Conservation (phyloP, 1,140 invertebrate species). For the Zaprionus nigranus region DNA sequence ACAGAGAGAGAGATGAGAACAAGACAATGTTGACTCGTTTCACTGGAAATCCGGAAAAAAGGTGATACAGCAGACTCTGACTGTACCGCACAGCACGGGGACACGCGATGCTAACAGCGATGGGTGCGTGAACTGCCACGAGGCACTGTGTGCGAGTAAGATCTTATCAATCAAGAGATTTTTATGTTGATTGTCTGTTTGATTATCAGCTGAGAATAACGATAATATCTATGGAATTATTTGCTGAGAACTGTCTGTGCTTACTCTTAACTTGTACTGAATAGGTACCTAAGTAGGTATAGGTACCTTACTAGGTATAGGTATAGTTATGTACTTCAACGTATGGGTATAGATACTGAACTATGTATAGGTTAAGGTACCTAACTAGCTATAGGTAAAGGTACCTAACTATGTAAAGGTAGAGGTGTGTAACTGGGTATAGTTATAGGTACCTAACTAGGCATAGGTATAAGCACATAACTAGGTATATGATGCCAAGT, state of each 20-base stretch:
- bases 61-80: conserved; percentile 19
- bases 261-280: not conserved
- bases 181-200: not conserved
- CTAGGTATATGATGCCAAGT: no score
- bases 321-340: no score
- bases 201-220: not conserved
- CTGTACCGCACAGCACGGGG: conserved; percentile 1
- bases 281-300: not conserved
- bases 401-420: no score
- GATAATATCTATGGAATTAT: not conserved
- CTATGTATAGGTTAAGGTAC: no score
- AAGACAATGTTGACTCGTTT: conserved; percentile 39
- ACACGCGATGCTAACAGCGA: not conserved
- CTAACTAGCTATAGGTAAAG: no score
- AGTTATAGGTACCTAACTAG: no score
- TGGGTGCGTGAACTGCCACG: not conserved
- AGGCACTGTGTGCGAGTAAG: not conserved
- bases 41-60: conserved; percentile 35
- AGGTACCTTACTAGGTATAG: no score
- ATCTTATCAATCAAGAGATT: not conserved
- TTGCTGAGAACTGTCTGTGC: no score
- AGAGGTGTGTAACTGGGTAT: no score
- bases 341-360: no score
- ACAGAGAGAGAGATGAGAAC: conserved; percentile 7
- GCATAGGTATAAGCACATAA: no score